Percentiles rank a stretch among this genome's conserved stretches.
Conservation (phyloP, 2,888 invertebrate species). For the Linnaemya tessellans region DNA sequence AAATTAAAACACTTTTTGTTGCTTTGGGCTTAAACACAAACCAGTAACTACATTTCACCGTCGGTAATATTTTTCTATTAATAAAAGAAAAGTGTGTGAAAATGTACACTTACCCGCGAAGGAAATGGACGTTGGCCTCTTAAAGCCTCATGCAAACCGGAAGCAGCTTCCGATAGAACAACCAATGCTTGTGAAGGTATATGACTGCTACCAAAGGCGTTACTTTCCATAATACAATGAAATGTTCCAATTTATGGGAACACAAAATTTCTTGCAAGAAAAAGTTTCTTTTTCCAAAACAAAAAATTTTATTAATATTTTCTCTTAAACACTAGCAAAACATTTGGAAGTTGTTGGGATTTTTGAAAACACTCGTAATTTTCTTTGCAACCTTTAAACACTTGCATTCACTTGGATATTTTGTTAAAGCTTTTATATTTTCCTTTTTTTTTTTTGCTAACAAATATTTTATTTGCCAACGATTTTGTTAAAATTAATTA, state of each 20-base stretch:
- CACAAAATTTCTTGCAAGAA: constrained; percentile 1
- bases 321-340: constrained; percentile 21
- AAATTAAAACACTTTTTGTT: no score
- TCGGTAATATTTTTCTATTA: constrained; percentile 1
- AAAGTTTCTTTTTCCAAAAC: not conserved
- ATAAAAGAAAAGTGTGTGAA: not conserved
- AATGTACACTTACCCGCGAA: constrained; percentile 86
- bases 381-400: constrained; percentile 18
- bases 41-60: no score
- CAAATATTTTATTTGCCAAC: not conserved
- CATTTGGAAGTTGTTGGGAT: constrained; percentile 6
- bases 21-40: no score
- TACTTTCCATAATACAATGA: constrained; percentile 87
- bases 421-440: no score
- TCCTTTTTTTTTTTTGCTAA: not conserved
- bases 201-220: constrained; percentile 89
- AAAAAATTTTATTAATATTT: constrained; percentile 23
- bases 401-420: constrained; percentile 12
- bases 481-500: constrained; percentile 14
- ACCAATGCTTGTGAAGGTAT: constrained; percentile 90
- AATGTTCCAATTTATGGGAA: constrained; percentile 56
- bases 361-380: not conserved
- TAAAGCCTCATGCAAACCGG: constrained; percentile 89
- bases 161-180: constrained; percentile 90
- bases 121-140: constrained; percentile 90